phyloP scores from a whole-genome alignment of 2,888 invertebrate genomes.

The Tanytarsus gracilentus region DNA sequence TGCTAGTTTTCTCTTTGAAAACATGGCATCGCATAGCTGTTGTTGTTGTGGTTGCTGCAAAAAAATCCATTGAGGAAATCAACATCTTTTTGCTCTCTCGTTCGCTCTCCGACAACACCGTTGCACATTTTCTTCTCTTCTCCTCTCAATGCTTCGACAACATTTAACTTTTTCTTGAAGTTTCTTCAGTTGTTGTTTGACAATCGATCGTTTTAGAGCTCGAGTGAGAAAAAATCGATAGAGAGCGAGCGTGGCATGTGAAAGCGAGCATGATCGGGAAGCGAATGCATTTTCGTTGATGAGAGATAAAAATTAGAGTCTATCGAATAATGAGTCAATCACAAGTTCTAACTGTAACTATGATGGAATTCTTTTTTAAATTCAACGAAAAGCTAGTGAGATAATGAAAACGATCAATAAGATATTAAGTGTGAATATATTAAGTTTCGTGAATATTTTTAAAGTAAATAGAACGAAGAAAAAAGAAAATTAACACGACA shows the following conservation, averaged over 20 bases:
- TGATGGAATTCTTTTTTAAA: not conserved
- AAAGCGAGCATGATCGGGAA: not conserved
- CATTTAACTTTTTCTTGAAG: not conserved
- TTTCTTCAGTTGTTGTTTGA: constrained; percentile 1
- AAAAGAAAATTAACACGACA: constrained; percentile 21
- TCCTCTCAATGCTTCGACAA: not conserved
- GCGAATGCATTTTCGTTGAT: not conserved
- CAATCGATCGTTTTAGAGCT: not conserved
- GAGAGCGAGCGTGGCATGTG: too few relatives aligned
- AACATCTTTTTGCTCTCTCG: not conserved
- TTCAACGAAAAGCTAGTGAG: not conserved
- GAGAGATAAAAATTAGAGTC: not conserved
- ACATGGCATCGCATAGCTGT: not conserved
- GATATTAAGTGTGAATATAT: not conserved
- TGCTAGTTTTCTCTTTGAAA: not conserved
- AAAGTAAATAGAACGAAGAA: constrained; percentile 3
- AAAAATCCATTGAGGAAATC: not conserved
- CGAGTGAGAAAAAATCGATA: too few relatives aligned
- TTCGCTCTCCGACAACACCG: not conserved
- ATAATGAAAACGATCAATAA: not conserved
- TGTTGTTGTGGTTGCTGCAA: not conserved
- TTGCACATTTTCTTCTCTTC: not conserved
- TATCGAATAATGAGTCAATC: constrained; percentile 22
- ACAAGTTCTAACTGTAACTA: constrained; percentile 27
- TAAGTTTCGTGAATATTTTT: constrained; percentile 18